phyloP scores from a whole-genome alignment of 2,888 invertebrate species.

The Pycnomerus fuliginosus region DNA sequence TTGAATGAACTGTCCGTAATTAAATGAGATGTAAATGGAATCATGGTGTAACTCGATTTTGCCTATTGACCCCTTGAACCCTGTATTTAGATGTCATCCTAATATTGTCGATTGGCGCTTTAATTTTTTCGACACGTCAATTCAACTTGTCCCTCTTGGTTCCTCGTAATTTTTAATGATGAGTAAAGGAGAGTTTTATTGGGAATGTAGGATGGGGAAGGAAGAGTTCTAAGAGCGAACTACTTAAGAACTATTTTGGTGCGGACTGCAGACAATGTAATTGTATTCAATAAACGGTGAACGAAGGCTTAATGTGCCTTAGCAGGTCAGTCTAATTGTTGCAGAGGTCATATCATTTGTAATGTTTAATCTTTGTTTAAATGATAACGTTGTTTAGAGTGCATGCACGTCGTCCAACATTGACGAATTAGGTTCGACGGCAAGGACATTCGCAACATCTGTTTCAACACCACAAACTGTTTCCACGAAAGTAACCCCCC shows the following conservation, averaged over 20 bases:
- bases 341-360: constrained; percentile 55
- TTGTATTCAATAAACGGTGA: constrained; percentile 50
- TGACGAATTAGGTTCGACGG: constrained; percentile 12
- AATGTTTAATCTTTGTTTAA: constrained; percentile 53
- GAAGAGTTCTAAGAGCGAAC: constrained; percentile 25
- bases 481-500: too few relatives aligned
- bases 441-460: constrained; percentile 15
- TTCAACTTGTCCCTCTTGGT: constrained; percentile 2
- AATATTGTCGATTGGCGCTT: constrained; percentile 10
- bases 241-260: constrained; percentile 38
- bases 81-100: constrained; percentile 24
- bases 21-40: constrained; percentile 32
- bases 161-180: constrained; percentile 19
- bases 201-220: constrained; percentile 10
- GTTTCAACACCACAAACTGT: not conserved
- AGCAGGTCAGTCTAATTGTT: constrained; percentile 54
- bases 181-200: constrained; percentile 13
- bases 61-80: constrained; percentile 38
- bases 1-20: constrained; percentile 13
- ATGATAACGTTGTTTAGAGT: constrained; percentile 47
- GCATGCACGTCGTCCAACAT: constrained; percentile 36
- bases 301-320: constrained; percentile 47
- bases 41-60: constrained; percentile 40
- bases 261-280: constrained; percentile 41
- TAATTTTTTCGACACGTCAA: constrained; percentile 16